Percentiles rank a stretch among this genome's conserved stretches.
These are phyloP conservation scores for Halcyon chelicuti DNA, from an alignment of 2,797 vertebrate genomes.

Conservation along the genomic window DNA sequence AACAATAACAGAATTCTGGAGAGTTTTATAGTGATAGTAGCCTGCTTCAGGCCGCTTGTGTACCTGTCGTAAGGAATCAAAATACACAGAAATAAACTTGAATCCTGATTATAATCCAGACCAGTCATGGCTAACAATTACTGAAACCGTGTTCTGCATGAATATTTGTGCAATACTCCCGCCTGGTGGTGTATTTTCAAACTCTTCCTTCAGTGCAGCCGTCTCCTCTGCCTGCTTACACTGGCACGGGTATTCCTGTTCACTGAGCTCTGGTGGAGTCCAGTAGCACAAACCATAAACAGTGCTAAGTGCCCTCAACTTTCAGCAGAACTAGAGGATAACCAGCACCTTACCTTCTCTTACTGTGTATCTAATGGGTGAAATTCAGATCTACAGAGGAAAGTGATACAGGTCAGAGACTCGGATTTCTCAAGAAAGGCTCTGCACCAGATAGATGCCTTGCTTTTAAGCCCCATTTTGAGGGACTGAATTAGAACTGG, in stretches of 20 bases:
- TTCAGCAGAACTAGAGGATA: neutral
- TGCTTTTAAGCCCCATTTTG: neutral
- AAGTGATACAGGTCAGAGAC: accelerated
- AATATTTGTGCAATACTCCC: neutral
- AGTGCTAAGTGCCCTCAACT: neutral
- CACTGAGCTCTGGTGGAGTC: neutral
- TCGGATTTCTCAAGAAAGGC: neutral
- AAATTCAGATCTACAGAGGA: neutral
- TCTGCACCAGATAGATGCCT: neutral
- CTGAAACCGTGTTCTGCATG: neutral
- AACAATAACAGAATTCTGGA: neutral
- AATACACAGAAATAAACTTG: neutral
- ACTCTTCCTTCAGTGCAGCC: neutral
- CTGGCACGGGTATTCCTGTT: neutral
- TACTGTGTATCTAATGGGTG: neutral
- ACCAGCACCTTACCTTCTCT: neutral
- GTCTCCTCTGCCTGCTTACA: neutral
- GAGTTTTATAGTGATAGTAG: neutral
- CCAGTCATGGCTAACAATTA: neutral
- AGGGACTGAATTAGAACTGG: neutral
- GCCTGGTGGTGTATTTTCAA: neutral
- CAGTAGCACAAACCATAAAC: neutral
- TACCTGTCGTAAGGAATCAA: neutral
- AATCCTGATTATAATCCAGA: neutral
- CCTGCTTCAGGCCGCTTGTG: neutral